These are phyloP conservation scores for Echeneis naucrates DNA, from an alignment of 2,797 vertebrate species.

Conservation along the genomic window DNA sequence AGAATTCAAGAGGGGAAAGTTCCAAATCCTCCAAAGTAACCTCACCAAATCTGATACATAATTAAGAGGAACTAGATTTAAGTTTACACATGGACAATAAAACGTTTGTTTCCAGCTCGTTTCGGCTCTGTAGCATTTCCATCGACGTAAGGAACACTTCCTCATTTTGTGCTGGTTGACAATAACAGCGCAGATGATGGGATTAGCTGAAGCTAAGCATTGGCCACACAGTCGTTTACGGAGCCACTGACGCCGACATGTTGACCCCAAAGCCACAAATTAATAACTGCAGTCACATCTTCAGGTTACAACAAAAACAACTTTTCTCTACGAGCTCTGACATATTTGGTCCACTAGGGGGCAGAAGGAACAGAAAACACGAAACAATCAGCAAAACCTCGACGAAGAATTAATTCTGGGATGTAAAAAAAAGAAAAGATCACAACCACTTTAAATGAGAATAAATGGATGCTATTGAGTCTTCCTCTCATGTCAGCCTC, in stretches of 20 bases:
- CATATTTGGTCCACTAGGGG: slow-evolving; percentile 11
- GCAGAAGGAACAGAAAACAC: background rate
- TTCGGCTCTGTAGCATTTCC: background rate
- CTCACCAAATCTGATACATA: no score
- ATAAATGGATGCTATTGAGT: background rate
- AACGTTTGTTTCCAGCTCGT: background rate
- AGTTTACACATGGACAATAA: background rate
- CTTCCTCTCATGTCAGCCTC: background rate
- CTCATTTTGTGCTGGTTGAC: no score
- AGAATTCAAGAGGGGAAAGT: no score
- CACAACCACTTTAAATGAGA: background rate
- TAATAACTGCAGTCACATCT: no score
- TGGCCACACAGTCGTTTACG: no score
- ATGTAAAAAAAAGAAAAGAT: no score
- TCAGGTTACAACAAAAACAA: background rate
- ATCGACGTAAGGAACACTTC: background rate
- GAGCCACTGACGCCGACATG: no score
- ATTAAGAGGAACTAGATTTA: no score
- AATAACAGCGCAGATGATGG: background rate
- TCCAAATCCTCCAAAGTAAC: no score
- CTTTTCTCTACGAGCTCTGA: background rate
- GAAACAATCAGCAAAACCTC: slow-evolving; percentile 13
- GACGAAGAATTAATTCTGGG: no score
- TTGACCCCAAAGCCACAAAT: no score
- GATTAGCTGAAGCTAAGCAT: background rate